Evolutionary conservation across 2,113 vertebrate genomes (phyloP).

Genomic region (Hydrolagus affinis): DNA sequence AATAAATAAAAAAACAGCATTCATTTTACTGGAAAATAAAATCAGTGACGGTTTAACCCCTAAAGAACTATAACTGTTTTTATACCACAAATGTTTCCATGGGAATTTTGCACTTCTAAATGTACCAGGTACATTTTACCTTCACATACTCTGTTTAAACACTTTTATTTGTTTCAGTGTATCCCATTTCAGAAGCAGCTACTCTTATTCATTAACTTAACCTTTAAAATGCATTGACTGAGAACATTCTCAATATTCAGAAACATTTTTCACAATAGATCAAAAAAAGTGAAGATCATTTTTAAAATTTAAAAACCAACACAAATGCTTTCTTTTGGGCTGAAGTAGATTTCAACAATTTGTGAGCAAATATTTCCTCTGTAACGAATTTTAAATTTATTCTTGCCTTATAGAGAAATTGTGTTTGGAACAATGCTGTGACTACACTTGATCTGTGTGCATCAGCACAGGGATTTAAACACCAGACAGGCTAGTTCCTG

Average conservation of each 20-base stretch:
- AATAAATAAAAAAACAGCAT: background rate
- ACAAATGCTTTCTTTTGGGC: background rate
- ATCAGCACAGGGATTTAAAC: background rate
- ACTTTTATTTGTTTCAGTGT: too few relatives aligned
- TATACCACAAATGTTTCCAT: background rate
- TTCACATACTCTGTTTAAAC: too few relatives aligned
- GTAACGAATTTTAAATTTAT: background rate
- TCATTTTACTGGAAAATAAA: conserved; percentile 1
- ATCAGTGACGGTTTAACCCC: background rate
- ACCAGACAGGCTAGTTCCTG: too few relatives aligned
- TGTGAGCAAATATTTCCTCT: background rate
- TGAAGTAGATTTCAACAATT: background rate
- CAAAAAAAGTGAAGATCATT: too few relatives aligned
- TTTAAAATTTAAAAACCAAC: too few relatives aligned
- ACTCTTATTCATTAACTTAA: too few relatives aligned
- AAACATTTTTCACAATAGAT: too few relatives aligned
- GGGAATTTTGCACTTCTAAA: background rate
- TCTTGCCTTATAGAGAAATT: background rate
- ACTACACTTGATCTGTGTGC: background rate
- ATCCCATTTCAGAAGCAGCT: too few relatives aligned
- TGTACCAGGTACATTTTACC: too few relatives aligned
- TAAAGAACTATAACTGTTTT: background rate
- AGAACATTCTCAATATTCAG: too few relatives aligned
- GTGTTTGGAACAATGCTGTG: background rate
- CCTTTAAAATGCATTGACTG: too few relatives aligned